Base-by-base conservation (phyloP, 64 coral and sea anemone species). In the Platygyra sinensis region DNA sequence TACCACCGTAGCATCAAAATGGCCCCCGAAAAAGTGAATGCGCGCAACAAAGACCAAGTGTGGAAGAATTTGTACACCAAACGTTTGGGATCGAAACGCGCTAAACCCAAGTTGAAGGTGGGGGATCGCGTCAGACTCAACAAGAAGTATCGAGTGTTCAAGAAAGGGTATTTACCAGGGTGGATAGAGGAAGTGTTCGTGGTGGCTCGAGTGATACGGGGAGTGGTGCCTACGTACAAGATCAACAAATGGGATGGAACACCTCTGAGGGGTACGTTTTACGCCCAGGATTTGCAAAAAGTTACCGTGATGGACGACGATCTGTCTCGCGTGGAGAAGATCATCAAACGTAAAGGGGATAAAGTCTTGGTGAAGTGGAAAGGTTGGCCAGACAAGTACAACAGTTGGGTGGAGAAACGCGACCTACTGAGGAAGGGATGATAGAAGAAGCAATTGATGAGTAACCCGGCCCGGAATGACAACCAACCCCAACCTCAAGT, bases 181-280 rank as follows among this genome's bases (percentile, higher is more conserved):
- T 91, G 89, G 89, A 91, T 80, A 20, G 91, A 93, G 62, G 86
- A 89, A 36, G 77, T 93, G 42, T 89, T 94, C 30, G 71, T 77
- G 80, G 32, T 94, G 10, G 33, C 78, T 9, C n/a, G 60, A 18
- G 49, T 46, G 61, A 8, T 18, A 14, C 19, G 25, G 24, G 15
- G 8, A n/a, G 30, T 4, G 5, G 69, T 65, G 0, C 39, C 52
- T 20, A 72, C 80, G 14, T 94, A 94, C 20, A 86, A 90, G 60
- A 33, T 90, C 10, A 17, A 72, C 2, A 87, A 94, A 71, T 86
- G 62, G 28, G 92, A 94, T 42, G 33, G 87, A 19, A 75, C 78
- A 5, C 72, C 80, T 15, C 19, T 94, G 1, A 32, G 86, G 74
- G 88, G 93, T 10, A 75, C 87, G 15, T 94, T 86, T 79, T 90